Evolutionary conservation across 1,140 invertebrate species (phyloP).

Genomic region (Trichogramma pretiosum): DNA sequence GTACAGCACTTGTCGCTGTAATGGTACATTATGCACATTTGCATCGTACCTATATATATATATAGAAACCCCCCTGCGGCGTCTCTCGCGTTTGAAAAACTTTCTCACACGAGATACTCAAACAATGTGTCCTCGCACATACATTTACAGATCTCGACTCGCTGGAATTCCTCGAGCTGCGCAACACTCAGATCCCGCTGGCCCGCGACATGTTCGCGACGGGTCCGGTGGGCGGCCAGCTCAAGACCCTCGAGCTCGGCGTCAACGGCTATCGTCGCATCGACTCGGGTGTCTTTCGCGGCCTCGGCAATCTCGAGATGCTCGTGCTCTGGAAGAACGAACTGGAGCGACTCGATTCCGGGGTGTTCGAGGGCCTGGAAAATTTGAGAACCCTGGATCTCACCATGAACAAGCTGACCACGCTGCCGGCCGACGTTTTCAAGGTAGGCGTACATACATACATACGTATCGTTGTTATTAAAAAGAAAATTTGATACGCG

Average conservation of each 20-base stretch:
- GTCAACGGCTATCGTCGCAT: conserved; percentile 51
- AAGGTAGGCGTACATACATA: not conserved
- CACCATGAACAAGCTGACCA: conserved; percentile 47
- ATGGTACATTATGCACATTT: too few species aligned
- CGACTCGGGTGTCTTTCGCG: conserved; percentile 50
- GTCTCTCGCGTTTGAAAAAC: too few species aligned
- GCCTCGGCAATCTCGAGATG: conserved; percentile 48
- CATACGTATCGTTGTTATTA: not conserved
- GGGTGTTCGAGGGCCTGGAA: conserved; percentile 50
- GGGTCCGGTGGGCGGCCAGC: conserved; percentile 43
- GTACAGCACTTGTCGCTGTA: too few species aligned
- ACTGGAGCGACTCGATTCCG: conserved; percentile 49
- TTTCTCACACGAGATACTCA: too few species aligned
- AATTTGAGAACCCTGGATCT: conserved; percentile 53
- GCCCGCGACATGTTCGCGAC: conserved; percentile 24
- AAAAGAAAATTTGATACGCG: too few species aligned
- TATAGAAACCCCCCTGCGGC: too few species aligned
- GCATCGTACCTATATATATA: too few species aligned
- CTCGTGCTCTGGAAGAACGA: conserved; percentile 58
- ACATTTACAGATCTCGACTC: conserved; percentile 24
- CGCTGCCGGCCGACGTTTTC: conserved; percentile 9
- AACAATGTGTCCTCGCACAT: too few species aligned
- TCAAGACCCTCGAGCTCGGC: conserved; percentile 54
- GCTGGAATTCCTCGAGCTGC: conserved; percentile 16
- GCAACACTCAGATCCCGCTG: conserved; percentile 45